These are phyloP conservation scores for Hofmannophila pseudospretella DNA, from an alignment of 2,888 invertebrate genomes.

Conservation along the genomic window DNA sequence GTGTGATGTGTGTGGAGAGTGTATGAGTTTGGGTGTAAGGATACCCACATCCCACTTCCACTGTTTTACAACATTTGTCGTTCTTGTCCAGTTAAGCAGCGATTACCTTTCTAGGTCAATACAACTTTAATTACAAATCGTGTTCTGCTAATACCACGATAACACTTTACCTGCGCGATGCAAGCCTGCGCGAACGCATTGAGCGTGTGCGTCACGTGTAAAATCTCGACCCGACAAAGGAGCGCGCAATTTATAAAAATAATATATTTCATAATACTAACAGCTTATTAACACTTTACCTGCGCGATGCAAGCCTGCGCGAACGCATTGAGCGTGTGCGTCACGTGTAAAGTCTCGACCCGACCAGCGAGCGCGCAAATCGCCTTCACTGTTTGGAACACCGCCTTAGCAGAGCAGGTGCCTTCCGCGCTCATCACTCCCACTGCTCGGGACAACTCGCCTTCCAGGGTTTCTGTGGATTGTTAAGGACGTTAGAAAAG, in stretches of 20 bases:
- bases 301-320: slow-evolving; percentile 77
- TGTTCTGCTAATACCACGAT: no score
- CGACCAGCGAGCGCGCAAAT: slow-evolving; percentile 93
- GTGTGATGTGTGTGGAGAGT: no score
- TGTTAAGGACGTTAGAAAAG: no score
- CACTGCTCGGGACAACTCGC: slow-evolving; percentile 87
- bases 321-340: slow-evolving; percentile 84
- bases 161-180: slow-evolving; percentile 65
- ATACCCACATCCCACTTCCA: no score
- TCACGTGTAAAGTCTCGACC: slow-evolving; percentile 92
- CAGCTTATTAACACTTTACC: no score
- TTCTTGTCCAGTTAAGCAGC: no score
- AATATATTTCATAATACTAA: no score
- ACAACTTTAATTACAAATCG: no score
- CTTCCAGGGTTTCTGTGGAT: slow-evolving; percentile 85
- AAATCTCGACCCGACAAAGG: slow-evolving; percentile 92
- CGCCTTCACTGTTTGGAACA: slow-evolving; percentile 94
- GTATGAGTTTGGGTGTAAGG: no score
- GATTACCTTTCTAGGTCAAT: no score
- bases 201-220: slow-evolving; percentile 89
- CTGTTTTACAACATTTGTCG: no score
- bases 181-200: slow-evolving; percentile 80
- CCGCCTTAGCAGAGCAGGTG: slow-evolving; percentile 72
- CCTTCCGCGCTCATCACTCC: slow-evolving; percentile 79
- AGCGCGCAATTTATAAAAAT: no score